Percentiles rank a stretch among this genome's conserved stretches.
Conservation (phyloP, 2,797 vertebrate genomes). For the Acanthiza pusilla region DNA sequence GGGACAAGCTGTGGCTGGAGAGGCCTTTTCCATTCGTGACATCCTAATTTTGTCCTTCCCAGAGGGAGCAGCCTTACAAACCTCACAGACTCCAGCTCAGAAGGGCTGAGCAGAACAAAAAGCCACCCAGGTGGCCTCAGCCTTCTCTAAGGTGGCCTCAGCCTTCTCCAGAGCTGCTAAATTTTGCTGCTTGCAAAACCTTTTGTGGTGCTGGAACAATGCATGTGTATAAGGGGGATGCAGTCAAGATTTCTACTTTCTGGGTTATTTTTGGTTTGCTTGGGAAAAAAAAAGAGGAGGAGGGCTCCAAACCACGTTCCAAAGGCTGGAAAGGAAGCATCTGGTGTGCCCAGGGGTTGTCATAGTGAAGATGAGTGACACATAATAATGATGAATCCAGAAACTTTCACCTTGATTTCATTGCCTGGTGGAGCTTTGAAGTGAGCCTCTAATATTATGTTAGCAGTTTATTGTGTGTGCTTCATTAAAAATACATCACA, state of each 20-base stretch:
- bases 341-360: constrained; percentile 3
- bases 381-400: constrained; percentile 31
- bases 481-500: constrained; percentile 67
- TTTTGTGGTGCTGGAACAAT: neutral
- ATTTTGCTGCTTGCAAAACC: neutral
- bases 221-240: neutral
- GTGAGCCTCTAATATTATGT: constrained; percentile 39
- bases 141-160: neutral
- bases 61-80: neutral
- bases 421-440: constrained; percentile 39
- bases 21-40: rapidly evolving
- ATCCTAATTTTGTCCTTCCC: neutral
- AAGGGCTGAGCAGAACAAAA: neutral
- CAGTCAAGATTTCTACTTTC: neutral
- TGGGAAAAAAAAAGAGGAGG: neutral
- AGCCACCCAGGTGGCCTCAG: neutral
- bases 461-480: constrained; percentile 58
- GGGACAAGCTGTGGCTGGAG: neutral
- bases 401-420: constrained; percentile 52
- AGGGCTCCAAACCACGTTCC: neutral
- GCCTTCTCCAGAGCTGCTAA: neutral
- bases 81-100: neutral
- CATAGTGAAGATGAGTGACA: constrained; percentile 35
- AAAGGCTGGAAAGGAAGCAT: neutral
- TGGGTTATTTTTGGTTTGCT: neutral